Evolutionary conservation across 2,797 vertebrate genomes (phyloP).

Genomic region (Ptychadena robeensis): DNA sequence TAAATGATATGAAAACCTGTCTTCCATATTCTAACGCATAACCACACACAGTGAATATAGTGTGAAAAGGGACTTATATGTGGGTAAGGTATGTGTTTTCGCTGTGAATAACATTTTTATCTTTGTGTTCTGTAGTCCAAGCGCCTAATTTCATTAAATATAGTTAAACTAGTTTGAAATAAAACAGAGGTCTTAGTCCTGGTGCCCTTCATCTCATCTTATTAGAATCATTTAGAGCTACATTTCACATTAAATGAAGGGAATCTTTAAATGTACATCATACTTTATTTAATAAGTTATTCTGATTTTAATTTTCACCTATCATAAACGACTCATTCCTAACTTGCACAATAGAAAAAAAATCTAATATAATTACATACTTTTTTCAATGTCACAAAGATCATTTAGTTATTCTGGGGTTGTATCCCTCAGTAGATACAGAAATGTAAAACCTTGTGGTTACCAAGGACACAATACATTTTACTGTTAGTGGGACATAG

Average conservation of each 20-base stretch:
- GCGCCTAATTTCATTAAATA: not conserved
- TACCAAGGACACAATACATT: not conserved
- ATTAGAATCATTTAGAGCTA: not conserved
- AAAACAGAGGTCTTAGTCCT: not conserved
- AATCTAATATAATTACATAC: not conserved
- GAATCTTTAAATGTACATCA: not conserved
- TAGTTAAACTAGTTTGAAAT: not conserved
- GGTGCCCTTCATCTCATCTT: not conserved
- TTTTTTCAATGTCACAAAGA: not conserved
- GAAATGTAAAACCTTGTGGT: not conserved
- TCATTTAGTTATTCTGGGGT: not conserved
- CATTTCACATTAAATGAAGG: conserved; percentile 14
- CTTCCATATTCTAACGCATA: no score
- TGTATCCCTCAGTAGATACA: not conserved
- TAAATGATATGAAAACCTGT: no score
- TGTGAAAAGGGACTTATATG: no score
- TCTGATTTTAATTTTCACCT: conserved; percentile 1
- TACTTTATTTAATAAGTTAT: not conserved
- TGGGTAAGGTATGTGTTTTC: no score
- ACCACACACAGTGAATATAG: no score
- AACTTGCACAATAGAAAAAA: not conserved
- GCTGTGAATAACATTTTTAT: no score
- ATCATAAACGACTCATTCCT: not conserved
- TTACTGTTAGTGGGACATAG: no score
- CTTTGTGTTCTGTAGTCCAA: no score